phyloP scores from a whole-genome alignment of 2,888 invertebrate species.

The Graphium colonna region DNA sequence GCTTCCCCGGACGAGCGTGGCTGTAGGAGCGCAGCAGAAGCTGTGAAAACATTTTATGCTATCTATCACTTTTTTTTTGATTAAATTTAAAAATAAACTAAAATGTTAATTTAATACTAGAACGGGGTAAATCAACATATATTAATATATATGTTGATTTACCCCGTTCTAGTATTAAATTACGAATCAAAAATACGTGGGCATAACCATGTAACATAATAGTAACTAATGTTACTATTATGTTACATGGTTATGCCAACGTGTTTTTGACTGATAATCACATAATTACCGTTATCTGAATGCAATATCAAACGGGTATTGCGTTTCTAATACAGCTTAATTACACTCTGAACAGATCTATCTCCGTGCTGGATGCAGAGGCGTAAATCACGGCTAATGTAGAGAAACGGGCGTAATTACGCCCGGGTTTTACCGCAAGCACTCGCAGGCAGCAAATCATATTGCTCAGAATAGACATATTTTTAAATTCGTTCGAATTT shows the following conservation, averaged over 20 bases:
- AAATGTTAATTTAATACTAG: too few species aligned
- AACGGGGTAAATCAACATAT: too few species aligned
- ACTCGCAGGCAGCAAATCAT: constrained; percentile 10
- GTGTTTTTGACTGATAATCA: not conserved
- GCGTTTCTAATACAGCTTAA: constrained; percentile 23
- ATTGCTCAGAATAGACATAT: constrained; percentile 12
- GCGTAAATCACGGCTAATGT: constrained; percentile 24
- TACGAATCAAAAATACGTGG: not conserved
- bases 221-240: too few species aligned
- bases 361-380: constrained; percentile 20
- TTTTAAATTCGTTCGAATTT: not conserved
- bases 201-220: too few species aligned
- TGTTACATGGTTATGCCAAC: too few species aligned
- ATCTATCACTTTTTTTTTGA: too few species aligned
- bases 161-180: too few species aligned
- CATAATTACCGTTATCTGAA: not conserved
- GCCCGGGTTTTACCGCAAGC: constrained; percentile 16
- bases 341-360: constrained; percentile 21
- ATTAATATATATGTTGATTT: too few species aligned
- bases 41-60: too few species aligned
- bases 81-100: too few species aligned
- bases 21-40: too few species aligned
- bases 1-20: too few species aligned
- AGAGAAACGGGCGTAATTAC: constrained; percentile 16
- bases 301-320: constrained; percentile 17